These are phyloP conservation scores for Melanostoma scalare DNA, from an alignment of 2,888 invertebrate species.

Conservation along the genomic window DNA sequence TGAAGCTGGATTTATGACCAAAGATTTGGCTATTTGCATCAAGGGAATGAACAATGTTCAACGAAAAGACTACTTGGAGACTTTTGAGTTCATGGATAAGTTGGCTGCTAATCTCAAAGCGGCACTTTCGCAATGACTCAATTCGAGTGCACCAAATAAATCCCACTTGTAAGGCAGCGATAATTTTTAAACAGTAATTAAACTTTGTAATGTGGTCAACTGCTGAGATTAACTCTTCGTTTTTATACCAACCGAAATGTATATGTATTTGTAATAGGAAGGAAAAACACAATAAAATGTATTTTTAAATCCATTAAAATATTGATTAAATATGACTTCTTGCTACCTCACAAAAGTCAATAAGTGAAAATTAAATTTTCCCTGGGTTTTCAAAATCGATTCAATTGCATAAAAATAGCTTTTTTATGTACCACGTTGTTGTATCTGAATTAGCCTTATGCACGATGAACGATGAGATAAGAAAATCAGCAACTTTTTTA, in stretches of 20 bases:
- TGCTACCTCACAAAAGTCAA: not conserved
- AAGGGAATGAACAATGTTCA: constrained; percentile 91
- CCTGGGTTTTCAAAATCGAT: constrained; percentile 12
- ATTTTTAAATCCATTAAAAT: constrained; percentile 28
- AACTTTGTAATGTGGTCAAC: constrained; percentile 32
- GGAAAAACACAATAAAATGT: constrained; percentile 39
- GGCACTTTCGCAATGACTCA: constrained; percentile 77
- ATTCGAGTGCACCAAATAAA: constrained; percentile 37
- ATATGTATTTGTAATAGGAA: constrained; percentile 12
- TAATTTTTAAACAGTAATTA: constrained; percentile 10
- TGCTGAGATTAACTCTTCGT: constrained; percentile 40
- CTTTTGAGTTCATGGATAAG: constrained; percentile 98
- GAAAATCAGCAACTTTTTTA: not conserved
- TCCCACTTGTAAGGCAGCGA: constrained; percentile 48
- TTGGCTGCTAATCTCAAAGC: constrained; percentile 92
- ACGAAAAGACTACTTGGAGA: constrained; percentile 95
- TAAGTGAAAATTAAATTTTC: not conserved
- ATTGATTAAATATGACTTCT: constrained; percentile 1
- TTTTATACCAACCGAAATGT: constrained; percentile 44
- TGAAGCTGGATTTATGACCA: constrained; percentile 97
- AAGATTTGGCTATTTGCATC: constrained; percentile 98
- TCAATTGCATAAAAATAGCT: constrained; percentile 4
- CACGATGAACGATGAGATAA: constrained; percentile 26
- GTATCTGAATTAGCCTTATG: not conserved
- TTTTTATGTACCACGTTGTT: not conserved